Conservation (phyloP, 1,140 invertebrate genomes). For the Phocides pigmalion region DNA sequence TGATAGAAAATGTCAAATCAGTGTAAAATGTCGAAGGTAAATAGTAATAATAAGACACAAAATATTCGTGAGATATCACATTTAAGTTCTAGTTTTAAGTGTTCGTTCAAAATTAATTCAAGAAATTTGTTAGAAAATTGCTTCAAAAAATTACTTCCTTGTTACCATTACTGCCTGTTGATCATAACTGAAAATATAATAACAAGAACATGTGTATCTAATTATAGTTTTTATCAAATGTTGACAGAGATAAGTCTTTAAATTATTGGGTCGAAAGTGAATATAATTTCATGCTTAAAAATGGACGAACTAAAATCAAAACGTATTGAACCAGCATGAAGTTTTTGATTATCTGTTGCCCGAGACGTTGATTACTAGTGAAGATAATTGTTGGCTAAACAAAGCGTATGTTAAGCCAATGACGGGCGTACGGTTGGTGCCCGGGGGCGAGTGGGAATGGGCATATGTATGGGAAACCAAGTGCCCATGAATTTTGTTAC, state of each 20-base stretch:
- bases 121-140: too few species aligned
- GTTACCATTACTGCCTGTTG: too few species aligned
- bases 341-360: constrained; percentile 57
- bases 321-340: constrained; percentile 31
- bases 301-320: constrained; percentile 15
- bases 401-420: constrained; percentile 67
- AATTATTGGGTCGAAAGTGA: not conserved
- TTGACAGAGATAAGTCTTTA: not conserved
- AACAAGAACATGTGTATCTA: too few species aligned
- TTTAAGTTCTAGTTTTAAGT: too few species aligned
- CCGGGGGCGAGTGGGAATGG: constrained; percentile 56
- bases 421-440: constrained; percentile 55
- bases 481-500: constrained; percentile 18
- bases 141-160: too few species aligned
- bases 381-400: constrained; percentile 79
- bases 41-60: too few species aligned
- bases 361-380: constrained; percentile 65
- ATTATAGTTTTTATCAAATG: not conserved
- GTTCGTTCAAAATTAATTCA: too few species aligned
- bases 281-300: constrained; percentile 11
- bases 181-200: too few species aligned
- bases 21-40: too few species aligned
- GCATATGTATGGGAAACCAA: constrained; percentile 64
- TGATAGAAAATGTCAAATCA: too few species aligned
- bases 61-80: too few species aligned